Evolutionary conservation across 2,113 vertebrate genomes (phyloP).

Genomic region (Emydura subglobosa): DNA sequence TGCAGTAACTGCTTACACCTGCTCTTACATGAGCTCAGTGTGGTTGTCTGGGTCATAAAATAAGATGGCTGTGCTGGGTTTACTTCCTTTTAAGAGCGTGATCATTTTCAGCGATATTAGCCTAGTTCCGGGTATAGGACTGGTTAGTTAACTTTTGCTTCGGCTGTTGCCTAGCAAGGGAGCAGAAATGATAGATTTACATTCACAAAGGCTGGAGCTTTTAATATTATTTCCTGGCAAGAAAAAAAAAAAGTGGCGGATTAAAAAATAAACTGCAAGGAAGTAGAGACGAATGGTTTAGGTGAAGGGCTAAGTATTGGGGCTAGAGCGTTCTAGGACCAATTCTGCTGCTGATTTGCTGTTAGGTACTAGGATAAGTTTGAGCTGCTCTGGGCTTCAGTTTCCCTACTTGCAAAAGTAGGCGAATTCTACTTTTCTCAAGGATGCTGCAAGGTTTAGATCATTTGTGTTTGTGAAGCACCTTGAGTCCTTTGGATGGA

Average conservation of each 20-base stretch:
- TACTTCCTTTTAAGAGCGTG: neutral
- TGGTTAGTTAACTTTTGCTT: neutral
- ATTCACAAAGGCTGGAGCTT: neutral
- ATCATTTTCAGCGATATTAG: slow-evolving; percentile 23
- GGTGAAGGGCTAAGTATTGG: neutral
- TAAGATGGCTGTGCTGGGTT: neutral
- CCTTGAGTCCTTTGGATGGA: neutral
- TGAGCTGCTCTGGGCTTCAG: neutral
- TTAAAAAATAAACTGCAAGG: neutral
- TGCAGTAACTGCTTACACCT: neutral
- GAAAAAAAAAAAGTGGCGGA: neutral
- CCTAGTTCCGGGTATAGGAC: slow-evolving; percentile 21
- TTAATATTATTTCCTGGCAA: slow-evolving; percentile 21
- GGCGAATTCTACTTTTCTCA: neutral
- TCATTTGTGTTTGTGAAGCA: neutral
- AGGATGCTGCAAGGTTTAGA: neutral
- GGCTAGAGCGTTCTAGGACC: neutral
- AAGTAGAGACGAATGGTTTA: neutral
- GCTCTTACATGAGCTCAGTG: neutral
- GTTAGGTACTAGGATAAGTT: neutral
- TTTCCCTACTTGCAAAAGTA: neutral
- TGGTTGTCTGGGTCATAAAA: neutral
- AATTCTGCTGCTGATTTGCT: neutral
- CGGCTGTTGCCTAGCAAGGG: neutral
- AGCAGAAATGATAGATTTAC: neutral